Conservation (phyloP, 2,888 invertebrate genomes). For the Tuta absoluta region DNA sequence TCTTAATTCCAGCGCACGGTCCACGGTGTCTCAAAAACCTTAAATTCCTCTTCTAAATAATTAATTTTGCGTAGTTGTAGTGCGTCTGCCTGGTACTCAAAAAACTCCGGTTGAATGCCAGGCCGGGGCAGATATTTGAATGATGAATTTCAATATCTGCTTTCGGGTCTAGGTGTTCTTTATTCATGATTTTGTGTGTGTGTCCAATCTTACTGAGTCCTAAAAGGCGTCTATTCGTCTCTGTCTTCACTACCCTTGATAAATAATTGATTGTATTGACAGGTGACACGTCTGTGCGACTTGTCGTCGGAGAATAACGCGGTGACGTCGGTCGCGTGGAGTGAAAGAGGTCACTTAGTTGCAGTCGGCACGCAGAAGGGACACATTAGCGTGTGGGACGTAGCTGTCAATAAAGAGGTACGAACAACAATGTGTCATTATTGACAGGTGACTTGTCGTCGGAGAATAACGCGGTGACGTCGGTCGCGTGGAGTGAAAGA, state of each 20-base stretch:
- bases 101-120: too few species aligned
- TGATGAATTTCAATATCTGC: too few species aligned
- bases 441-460: constrained; percentile 95
- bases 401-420: constrained; percentile 93
- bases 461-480: constrained; percentile 97
- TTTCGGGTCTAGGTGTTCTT: too few species aligned
- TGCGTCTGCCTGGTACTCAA: too few species aligned
- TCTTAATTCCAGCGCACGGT: too few species aligned
- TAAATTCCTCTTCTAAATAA: too few species aligned
- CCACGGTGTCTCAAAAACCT: too few species aligned
- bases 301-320: constrained; percentile 95
- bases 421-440: not conserved
- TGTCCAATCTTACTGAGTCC: not conserved
- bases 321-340: constrained; percentile 99
- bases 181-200: too few species aligned
- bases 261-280: constrained; percentile 16
- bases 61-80: too few species aligned
- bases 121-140: too few species aligned
- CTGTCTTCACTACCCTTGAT: not conserved
- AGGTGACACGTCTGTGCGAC: constrained; percentile 97
- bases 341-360: constrained; percentile 96
- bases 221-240: too few species aligned
- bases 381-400: constrained; percentile 99
- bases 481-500: constrained; percentile 99
- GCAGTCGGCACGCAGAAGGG: constrained; percentile 99